These are phyloP conservation scores for Orthosia incerta DNA, from an alignment of 2,888 invertebrate species.

Conservation along the genomic window DNA sequence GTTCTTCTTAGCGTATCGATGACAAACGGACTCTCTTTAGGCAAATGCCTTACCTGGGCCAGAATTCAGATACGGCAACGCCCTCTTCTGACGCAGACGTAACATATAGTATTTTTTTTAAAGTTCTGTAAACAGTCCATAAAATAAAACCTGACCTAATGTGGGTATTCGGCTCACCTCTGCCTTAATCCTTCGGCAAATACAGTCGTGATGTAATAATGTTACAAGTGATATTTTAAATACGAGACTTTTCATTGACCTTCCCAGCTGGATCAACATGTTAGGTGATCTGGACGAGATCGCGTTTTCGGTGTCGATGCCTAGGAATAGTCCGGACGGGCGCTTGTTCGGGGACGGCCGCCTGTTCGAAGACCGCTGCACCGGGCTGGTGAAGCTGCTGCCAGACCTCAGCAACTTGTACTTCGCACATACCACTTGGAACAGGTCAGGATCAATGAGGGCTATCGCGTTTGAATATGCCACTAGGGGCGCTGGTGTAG, in stretches of 20 bases:
- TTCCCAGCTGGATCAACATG: constrained; percentile 90
- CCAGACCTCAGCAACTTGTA: constrained; percentile 91
- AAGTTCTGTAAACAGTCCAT: too few species aligned
- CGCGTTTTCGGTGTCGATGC: constrained; percentile 82
- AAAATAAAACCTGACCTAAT: too few species aligned
- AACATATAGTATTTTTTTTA: too few species aligned
- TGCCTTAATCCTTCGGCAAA: too few species aligned
- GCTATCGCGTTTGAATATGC: too few species aligned
- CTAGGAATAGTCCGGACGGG: constrained; percentile 69
- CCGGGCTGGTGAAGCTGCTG: constrained; percentile 92
- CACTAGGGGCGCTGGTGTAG: too few species aligned
- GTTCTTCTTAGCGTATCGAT: too few species aligned
- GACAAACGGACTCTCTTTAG: too few species aligned
- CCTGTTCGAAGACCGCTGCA: constrained; percentile 91
- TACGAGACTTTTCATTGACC: not conserved
- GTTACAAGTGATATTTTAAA: not conserved
- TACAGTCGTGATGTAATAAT: not conserved
- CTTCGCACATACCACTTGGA: constrained; percentile 93
- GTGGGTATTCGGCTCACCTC: too few species aligned
- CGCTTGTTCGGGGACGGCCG: constrained; percentile 81
- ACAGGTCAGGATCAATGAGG: constrained; percentile 76
- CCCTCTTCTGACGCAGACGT: too few species aligned
- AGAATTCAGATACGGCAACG: too few species aligned
- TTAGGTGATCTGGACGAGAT: constrained; percentile 92
- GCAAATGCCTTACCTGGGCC: too few species aligned